Evolutionary conservation across 2,888 invertebrate genomes (phyloP), one percentile per base, ranked within the genome.

Genomic region (Pandemis heparana): DNA sequence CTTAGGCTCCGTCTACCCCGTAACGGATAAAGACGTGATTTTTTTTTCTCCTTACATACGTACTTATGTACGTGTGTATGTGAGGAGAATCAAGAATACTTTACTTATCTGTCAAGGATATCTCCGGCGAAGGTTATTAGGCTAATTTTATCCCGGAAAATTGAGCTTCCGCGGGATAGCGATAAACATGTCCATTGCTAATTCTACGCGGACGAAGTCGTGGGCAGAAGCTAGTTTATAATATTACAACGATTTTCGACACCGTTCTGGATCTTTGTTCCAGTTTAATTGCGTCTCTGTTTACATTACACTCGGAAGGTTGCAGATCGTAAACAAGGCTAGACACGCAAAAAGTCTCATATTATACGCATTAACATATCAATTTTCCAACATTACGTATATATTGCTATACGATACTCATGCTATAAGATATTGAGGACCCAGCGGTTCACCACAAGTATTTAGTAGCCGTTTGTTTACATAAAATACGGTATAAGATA

Each of bases 391-490:
- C 8, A 41, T 41, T 9, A 9, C 46, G 48, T 60, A 53, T 4
- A 7, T 48, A n/a, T 56, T 59, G 39, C 59, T 23, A 63, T 46
- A 32, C n/a, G 64, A 69, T 14, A 46, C 46, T 61, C 14, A 8
- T 70, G 71, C 59, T 59, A 65, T 38, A n/a, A 12, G 71, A 71
- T 32, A 60, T 16, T 32, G 43, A 60, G n/a, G 63, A 23, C n/a
- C 14, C n/a, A 16, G 65, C 12, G 60, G 71, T 48, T 66, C 8
- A 51, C 71, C 65, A 12, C 71, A 66, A 16, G 23, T 60, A 66
- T 71, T 71, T 71, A 12, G 60, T 66, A 43, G 23, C 23, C 23
- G 60, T 53, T 51, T 60, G 65, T 60, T 60, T 60, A 41, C 60
- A 38, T 14, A 46, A 46, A 32, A 8, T 46, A 61, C 8, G 38